Evolutionary conservation across 1,140 invertebrate genomes (phyloP), one percentile per base, ranked within the genome.

Genomic region (Aphaenogaster ashmeadi): DNA sequence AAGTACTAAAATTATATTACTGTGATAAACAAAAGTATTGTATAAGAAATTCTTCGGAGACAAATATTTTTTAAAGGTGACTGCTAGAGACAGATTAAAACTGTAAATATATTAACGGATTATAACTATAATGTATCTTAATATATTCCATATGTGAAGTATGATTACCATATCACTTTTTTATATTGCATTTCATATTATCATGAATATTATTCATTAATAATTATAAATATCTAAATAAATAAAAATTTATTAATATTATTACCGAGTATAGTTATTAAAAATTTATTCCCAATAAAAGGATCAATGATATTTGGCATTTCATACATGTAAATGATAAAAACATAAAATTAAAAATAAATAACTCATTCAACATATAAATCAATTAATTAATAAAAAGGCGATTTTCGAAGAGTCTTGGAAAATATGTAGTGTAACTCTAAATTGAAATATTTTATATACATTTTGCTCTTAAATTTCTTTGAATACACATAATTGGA

Each of bases 1-100:
- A 80, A 86, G 21, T 66, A 71, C 44, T 81, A 72, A 89, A 84
- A 60, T 81, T 91, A 27, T 91, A 89, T 87, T 89, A 62, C 89
- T 91, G 89, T 91, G 90, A 91, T 91, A 91, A 27, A 88, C 62
- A 56, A 87, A 89, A 27, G 81, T 84, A 91, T 56, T 64, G 44
- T 79, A 79, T 91, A 91, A 87, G 67, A 87, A 56, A 89, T 38
- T 91, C 44, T 71, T 56, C 13, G 62, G 36, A 85, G 56, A 54
- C 9, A 21, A 74, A 80, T 91, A 91, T 91, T 90, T 90, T 90
- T 87, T 58, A 87, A 74, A 75, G 47, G 5, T 44, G 69, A 50
- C 44, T 72, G 50, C 33, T 66, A 66, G 2, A 13, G 2, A 13
- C 18, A 9, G 18, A 27, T 7, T 84, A 74, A 56, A 58, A 44